A percentile compares a stretch with the other conserved stretches of the same genome.
Evolutionary conservation across 1,140 invertebrate species (phyloP).

Genomic region (Trichoplusia ni): DNA sequence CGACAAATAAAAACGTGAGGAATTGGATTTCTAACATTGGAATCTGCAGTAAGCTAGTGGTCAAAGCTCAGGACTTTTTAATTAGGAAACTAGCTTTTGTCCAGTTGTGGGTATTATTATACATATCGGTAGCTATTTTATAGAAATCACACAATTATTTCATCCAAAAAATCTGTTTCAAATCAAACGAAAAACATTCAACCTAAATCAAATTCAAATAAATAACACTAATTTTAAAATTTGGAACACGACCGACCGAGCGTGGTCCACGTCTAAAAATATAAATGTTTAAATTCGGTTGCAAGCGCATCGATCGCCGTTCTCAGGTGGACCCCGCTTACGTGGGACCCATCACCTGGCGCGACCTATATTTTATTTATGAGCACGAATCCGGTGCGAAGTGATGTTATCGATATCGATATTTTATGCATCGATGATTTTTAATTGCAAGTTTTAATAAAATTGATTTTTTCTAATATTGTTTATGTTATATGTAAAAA

Average conservation of each 20-base stretch:
- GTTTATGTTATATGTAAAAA: too few species aligned
- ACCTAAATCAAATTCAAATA: not conserved
- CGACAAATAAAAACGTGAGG: too few species aligned
- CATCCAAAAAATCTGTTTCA: not conserved
- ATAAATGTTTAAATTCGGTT: conserved; percentile 29
- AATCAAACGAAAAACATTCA: not conserved
- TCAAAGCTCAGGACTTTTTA: too few species aligned
- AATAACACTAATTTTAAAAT: not conserved
- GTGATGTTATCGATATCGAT: conserved; percentile 8
- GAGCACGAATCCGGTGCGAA: conserved; percentile 1
- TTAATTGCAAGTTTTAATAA: not conserved
- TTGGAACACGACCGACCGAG: not conserved
- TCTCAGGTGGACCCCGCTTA: conserved; percentile 21
- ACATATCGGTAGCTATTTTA: too few species aligned
- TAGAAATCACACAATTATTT: not conserved
- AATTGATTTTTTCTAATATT: too few species aligned
- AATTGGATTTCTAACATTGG: too few species aligned
- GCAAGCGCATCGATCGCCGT: conserved; percentile 15
- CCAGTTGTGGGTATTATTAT: too few species aligned
- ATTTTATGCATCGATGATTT: not conserved
- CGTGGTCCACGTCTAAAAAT: conserved; percentile 6
- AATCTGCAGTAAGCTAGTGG: too few species aligned
- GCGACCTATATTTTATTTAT: conserved; percentile 32
- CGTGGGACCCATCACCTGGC: conserved; percentile 23
- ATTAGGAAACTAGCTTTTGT: too few species aligned